A percentile compares a stretch with the other conserved stretches of the same genome.
phyloP scores from a whole-genome alignment of 2,797 vertebrate genomes.

The Coluber constrictor region DNA sequence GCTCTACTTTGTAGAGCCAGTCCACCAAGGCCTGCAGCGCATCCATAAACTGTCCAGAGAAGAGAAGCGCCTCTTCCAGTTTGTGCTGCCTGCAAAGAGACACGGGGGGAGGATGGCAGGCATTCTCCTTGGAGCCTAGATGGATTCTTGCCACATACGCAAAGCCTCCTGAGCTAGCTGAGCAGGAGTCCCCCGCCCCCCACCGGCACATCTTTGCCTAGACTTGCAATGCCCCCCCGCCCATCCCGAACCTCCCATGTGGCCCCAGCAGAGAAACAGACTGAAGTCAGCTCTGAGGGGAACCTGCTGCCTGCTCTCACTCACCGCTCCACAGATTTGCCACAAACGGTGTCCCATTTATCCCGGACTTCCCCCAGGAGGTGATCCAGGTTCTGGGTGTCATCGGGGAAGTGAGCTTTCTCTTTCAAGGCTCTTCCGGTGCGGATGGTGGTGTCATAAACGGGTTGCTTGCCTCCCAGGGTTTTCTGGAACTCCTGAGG shows the following conservation, averaged over 20 bases:
- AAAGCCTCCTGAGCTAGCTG: background rate
- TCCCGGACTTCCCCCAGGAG: conserved; percentile 93
- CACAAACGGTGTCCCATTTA: conserved; percentile 98
- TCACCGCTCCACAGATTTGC: conserved; percentile 97
- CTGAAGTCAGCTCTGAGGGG: too few relatives aligned
- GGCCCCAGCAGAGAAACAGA: background rate
- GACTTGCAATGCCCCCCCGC: background rate
- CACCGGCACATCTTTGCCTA: background rate
- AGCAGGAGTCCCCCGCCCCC: background rate
- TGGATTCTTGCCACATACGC: too few relatives aligned
- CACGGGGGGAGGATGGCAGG: accelerated
- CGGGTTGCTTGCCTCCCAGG: conserved; percentile 93
- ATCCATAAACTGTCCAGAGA: conserved; percentile 97
- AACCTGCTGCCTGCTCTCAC: conserved; percentile 7
- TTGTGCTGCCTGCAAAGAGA: conserved; percentile 88
- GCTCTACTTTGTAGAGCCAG: conserved; percentile 97
- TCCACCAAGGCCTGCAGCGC: conserved; percentile 95
- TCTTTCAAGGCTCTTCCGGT: conserved; percentile 93
- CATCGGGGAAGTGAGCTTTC: conserved; percentile 86
- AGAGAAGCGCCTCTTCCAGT: conserved; percentile 94
- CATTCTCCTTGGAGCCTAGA: background rate
- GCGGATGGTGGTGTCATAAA: conserved; percentile 95
- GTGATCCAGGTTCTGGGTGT: conserved; percentile 91
- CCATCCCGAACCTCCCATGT: accelerated
- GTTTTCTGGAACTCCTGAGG: conserved; percentile 96